phyloP scores from a whole-genome alignment of 2,888 invertebrate genomes.

The Pammene aurita region DNA sequence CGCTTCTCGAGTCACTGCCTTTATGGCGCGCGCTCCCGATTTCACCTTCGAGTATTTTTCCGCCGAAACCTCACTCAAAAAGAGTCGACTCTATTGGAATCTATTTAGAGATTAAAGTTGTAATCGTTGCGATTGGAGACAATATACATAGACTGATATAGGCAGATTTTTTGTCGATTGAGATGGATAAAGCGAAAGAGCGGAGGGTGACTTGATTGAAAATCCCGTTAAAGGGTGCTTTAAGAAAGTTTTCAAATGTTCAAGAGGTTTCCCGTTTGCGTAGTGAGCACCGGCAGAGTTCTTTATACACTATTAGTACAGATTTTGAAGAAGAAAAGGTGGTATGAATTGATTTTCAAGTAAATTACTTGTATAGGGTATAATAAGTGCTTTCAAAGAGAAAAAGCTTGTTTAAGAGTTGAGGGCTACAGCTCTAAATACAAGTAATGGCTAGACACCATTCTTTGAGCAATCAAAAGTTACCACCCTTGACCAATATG shows the following conservation, averaged over 20 bases:
- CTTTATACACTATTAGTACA: slow-evolving; percentile 14
- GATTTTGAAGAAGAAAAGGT: background rate
- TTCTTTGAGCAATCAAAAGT: too few relatives aligned
- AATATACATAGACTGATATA: slow-evolving; percentile 58
- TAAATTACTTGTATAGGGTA: background rate
- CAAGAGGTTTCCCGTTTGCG: slow-evolving; percentile 37
- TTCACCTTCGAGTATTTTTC: slow-evolving; percentile 65
- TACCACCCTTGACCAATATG: too few relatives aligned
- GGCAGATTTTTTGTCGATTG: slow-evolving; percentile 70
- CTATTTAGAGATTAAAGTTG: slow-evolving; percentile 47
- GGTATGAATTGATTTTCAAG: background rate
- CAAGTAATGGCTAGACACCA: too few relatives aligned
- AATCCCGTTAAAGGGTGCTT: slow-evolving; percentile 61
- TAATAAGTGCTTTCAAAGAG: background rate
- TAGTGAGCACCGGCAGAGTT: slow-evolving; percentile 3
- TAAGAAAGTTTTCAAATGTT: slow-evolving; percentile 50
- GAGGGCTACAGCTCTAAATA: too few relatives aligned
- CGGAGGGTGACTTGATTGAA: slow-evolving; percentile 66
- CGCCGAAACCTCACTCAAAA: slow-evolving; percentile 40
- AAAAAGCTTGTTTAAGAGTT: background rate
- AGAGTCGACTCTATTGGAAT: slow-evolving; percentile 50
- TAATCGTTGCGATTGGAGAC: slow-evolving; percentile 39
- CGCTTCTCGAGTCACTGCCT: slow-evolving; percentile 72
- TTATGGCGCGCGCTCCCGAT: slow-evolving; percentile 68
- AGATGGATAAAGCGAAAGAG: slow-evolving; percentile 66